Evolutionary conservation across 2,888 invertebrate genomes (phyloP).

Genomic region (Globia sparganii): DNA sequence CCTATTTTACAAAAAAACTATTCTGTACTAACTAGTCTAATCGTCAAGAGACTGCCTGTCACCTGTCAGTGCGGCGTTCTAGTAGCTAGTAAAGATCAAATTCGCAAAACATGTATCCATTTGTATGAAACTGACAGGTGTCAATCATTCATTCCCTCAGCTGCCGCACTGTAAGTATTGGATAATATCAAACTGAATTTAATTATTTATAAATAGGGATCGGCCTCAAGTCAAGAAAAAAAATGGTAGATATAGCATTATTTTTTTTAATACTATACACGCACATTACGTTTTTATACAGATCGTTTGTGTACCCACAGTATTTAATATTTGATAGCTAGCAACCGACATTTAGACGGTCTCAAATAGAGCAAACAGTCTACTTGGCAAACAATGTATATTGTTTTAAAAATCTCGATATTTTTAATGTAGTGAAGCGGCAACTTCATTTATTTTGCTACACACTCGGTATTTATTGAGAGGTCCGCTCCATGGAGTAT

Average conservation of each 20-base stretch:
- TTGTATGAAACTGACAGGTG: not conserved
- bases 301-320: too few relatives aligned
- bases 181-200: not conserved
- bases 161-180: not conserved
- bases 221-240: not conserved
- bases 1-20: not conserved
- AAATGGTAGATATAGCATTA: not conserved
- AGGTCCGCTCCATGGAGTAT: slow-evolving; percentile 55
- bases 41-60: too few relatives aligned
- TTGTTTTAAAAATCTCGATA: slow-evolving; percentile 19
- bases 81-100: not conserved
- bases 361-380: slow-evolving; percentile 3
- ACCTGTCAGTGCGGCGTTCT: not conserved
- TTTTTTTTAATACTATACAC: not conserved
- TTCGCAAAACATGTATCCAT: not conserved
- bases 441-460: slow-evolving; percentile 59
- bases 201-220: not conserved
- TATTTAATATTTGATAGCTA: not conserved
- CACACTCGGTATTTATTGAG: slow-evolving; percentile 62
- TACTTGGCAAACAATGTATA: slow-evolving; percentile 25
- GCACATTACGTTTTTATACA: not conserved
- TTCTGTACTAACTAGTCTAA: not conserved
- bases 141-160: not conserved
- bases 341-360: not conserved
- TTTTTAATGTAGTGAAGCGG: slow-evolving; percentile 51